Conservation (phyloP, 2,888 invertebrate species). For the Microctonus aethiopoides region DNA sequence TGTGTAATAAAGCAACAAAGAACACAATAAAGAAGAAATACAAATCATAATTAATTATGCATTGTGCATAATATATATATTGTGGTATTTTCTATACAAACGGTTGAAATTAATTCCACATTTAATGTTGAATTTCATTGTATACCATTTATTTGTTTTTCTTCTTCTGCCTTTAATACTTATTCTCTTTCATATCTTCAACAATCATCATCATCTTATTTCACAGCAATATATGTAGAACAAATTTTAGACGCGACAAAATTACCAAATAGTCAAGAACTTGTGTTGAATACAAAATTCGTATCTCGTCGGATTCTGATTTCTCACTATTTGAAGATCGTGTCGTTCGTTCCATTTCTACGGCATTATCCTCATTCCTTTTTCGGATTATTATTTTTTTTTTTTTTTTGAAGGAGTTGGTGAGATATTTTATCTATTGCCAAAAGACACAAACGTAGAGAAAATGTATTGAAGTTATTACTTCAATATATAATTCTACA, state of each 20-base stretch:
- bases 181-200: not conserved
- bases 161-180: not conserved
- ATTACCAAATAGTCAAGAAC: conserved; percentile 8
- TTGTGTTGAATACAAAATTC: conserved; percentile 14
- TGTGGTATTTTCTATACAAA: no score
- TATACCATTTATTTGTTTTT: not conserved
- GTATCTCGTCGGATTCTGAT: not conserved
- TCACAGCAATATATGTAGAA: not conserved
- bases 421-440: not conserved
- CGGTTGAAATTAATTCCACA: not conserved
- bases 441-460: not conserved
- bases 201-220: not conserved
- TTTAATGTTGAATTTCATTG: not conserved
- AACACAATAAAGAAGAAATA: not conserved
- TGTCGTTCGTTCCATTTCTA: not conserved
- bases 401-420: conserved; percentile 8
- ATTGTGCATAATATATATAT: no score
- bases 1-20: not conserved
- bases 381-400: not conserved
- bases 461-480: not conserved
- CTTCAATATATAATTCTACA: not conserved
- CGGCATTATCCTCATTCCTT: not conserved
- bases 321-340: conserved; percentile 3
- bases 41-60: not conserved
- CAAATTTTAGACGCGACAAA: conserved; percentile 2